These are phyloP conservation scores for Volucella inflata DNA, from an alignment of 2,888 invertebrate genomes.

Conservation along the genomic window DNA sequence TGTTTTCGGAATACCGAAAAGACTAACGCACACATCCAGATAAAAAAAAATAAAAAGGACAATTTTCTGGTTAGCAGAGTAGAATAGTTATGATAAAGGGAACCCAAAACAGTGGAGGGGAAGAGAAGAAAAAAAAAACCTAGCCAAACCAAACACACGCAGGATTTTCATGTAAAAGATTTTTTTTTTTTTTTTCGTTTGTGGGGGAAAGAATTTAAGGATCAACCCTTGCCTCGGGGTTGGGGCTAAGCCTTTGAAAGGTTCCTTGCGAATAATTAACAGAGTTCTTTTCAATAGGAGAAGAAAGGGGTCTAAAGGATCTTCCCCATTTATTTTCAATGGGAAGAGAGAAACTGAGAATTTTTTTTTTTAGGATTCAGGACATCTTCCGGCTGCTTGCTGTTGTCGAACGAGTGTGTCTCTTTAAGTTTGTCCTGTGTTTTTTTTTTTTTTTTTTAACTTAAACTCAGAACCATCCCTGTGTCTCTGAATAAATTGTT, in stretches of 20 bases:
- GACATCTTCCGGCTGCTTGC: constrained; percentile 34
- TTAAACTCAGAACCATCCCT: neutral
- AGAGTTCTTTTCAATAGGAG: constrained; percentile 7
- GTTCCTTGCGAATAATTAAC: constrained; percentile 30
- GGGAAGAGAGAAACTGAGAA: constrained; percentile 45
- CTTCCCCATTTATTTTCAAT: neutral
- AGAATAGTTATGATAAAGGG: constrained; percentile 60
- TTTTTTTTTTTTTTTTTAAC: constrained; percentile 24
- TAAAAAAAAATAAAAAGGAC: constrained; percentile 7
- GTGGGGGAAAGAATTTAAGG: constrained; percentile 6
- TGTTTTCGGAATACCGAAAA: constrained; percentile 14
- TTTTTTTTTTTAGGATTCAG: constrained; percentile 26
- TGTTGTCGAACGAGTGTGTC: constrained; percentile 22
- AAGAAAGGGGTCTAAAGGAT: neutral
- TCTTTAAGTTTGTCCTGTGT: constrained; percentile 27
- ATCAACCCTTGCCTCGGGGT: constrained; percentile 20
- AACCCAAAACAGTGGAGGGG: neutral
- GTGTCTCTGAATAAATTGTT: constrained; percentile 57
- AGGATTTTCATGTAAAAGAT: constrained; percentile 29
- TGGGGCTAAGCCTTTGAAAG: too few relatives aligned
- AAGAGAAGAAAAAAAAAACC: constrained; percentile 8
- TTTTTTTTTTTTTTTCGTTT: constrained; percentile 4
- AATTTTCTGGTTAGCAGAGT: constrained; percentile 50
- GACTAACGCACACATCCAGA: neutral
- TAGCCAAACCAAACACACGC: constrained; percentile 11